A percentile compares a stretch with the other conserved stretches of the same genome.
Evolutionary conservation across 23 tunicate species (phyloP).

Genomic region (Ciona savignyi): DNA sequence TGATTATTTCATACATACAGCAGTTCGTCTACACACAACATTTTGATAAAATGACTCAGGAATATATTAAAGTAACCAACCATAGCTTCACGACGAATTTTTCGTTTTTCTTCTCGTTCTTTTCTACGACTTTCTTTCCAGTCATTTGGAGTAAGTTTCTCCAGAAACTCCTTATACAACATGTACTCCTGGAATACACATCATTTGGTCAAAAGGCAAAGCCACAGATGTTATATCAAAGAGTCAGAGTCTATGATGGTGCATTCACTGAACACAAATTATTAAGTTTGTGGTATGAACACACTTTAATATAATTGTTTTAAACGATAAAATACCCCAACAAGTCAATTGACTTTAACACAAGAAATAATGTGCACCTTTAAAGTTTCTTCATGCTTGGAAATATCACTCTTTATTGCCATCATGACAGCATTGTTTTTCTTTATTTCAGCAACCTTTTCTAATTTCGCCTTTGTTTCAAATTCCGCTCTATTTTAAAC

Average conservation of each 20-base stretch:
- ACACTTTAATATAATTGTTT: too few species aligned
- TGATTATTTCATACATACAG: too few species aligned
- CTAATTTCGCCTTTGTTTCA: conserved; percentile 87
- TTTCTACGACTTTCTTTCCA: conserved; percentile 65
- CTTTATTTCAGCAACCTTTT: conserved; percentile 92
- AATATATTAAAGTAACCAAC: too few species aligned
- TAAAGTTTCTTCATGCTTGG: conserved; percentile 88
- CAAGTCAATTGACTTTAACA: background rate
- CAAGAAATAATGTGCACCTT: conserved; percentile 21
- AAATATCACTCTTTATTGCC: conserved; percentile 91
- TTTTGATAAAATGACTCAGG: too few species aligned
- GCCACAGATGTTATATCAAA: too few species aligned
- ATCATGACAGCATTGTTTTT: conserved; percentile 77
- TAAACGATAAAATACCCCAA: too few species aligned
- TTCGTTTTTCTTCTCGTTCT: conserved; percentile 34
- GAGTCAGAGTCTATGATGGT: too few species aligned
- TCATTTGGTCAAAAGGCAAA: too few species aligned
- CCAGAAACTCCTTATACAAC: conserved; percentile 78
- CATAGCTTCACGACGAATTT: conserved; percentile 39
- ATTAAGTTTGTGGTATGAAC: too few species aligned
- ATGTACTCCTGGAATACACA: conserved; percentile 87
- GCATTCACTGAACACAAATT: too few species aligned
- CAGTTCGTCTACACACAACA: too few species aligned
- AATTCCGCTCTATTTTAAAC: conserved; percentile 59
- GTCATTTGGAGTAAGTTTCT: conserved; percentile 80